phyloP scores from a whole-genome alignment of 2,113 vertebrate genomes.

The Hassar affinis region DNA sequence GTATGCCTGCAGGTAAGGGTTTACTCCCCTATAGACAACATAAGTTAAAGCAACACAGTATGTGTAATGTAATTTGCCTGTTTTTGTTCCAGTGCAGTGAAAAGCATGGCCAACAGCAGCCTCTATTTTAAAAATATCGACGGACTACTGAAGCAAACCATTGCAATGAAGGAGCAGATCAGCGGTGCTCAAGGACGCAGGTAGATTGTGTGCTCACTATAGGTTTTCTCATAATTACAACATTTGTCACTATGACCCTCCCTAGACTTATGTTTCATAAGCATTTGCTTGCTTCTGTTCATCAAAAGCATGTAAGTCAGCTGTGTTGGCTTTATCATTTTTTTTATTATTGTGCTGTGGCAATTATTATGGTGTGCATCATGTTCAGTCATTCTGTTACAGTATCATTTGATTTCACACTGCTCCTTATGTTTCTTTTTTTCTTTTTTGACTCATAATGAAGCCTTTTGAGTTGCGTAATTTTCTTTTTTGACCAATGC shows the following conservation, averaged over 20 bases:
- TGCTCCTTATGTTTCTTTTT: constrained; percentile 26
- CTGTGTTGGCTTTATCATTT: neutral
- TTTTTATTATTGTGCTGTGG: neutral
- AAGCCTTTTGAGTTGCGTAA: constrained; percentile 27
- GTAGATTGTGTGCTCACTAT: constrained; percentile 63
- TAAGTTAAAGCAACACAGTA: neutral
- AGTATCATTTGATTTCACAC: constrained; percentile 21
- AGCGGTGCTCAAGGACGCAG: constrained; percentile 81
- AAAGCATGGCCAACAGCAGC: constrained; percentile 89
- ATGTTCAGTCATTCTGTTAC: constrained; percentile 5
- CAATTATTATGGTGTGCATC: neutral
- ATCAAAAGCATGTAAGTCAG: neutral
- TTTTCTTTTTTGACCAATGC: constrained; percentile 54
- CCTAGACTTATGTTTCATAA: neutral
- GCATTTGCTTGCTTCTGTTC: neutral
- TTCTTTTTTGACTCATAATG: constrained; percentile 18
- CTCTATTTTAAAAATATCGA: constrained; percentile 92
- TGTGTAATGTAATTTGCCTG: neutral
- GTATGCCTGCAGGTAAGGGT: constrained; percentile 91
- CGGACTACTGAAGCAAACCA: constrained; percentile 81
- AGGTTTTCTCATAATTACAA: neutral
- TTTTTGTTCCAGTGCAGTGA: constrained; percentile 80
- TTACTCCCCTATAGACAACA: neutral
- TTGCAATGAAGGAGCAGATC: constrained; percentile 83
- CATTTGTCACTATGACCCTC: neutral